Conservation (phyloP, 1,140 invertebrate species). For the Teleopsis dalmanni region DNA sequence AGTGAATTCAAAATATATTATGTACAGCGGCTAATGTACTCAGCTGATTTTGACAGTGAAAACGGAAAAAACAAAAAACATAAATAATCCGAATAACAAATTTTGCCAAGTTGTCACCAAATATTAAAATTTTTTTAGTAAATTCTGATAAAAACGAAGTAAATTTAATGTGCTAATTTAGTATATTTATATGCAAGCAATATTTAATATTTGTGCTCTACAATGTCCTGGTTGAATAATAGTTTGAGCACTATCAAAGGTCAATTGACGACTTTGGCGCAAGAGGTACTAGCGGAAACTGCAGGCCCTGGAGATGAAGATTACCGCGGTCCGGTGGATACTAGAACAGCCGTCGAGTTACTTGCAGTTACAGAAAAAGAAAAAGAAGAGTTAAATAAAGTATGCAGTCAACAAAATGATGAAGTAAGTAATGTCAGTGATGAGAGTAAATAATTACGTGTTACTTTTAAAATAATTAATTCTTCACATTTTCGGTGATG, state of each 20-base stretch:
- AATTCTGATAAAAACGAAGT: slow-evolving; percentile 1
- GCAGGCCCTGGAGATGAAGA: slow-evolving; percentile 45
- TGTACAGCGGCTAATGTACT: too few relatives aligned
- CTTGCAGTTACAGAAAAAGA: slow-evolving; percentile 48
- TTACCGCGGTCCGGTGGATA: slow-evolving; percentile 22
- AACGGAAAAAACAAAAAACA: slow-evolving; percentile 8
- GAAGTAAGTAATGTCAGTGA: slow-evolving; percentile 49
- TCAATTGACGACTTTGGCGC: slow-evolving; percentile 67
- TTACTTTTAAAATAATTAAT: too few relatives aligned
- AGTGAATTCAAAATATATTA: too few relatives aligned
- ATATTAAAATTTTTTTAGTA: slow-evolving; percentile 7
- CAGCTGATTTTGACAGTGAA: slow-evolving; percentile 10
- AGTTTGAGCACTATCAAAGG: slow-evolving; percentile 66
- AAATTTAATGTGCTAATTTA: not conserved
- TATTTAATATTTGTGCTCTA: slow-evolving; percentile 5
- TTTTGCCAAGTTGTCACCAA: slow-evolving; percentile 14
- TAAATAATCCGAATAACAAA: slow-evolving; percentile 3
- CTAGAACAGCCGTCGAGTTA: slow-evolving; percentile 27
- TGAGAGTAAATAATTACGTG: too few relatives aligned
- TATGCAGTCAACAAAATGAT: slow-evolving; percentile 54
- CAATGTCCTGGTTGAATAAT: slow-evolving; percentile 70
- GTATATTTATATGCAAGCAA: not conserved
- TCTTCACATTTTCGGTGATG: too few relatives aligned
- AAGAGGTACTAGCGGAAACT: slow-evolving; percentile 55
- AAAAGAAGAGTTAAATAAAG: slow-evolving; percentile 52